phyloP scores from a whole-genome alignment of 1,140 invertebrate genomes.

The Megalonaias nervosa region DNA sequence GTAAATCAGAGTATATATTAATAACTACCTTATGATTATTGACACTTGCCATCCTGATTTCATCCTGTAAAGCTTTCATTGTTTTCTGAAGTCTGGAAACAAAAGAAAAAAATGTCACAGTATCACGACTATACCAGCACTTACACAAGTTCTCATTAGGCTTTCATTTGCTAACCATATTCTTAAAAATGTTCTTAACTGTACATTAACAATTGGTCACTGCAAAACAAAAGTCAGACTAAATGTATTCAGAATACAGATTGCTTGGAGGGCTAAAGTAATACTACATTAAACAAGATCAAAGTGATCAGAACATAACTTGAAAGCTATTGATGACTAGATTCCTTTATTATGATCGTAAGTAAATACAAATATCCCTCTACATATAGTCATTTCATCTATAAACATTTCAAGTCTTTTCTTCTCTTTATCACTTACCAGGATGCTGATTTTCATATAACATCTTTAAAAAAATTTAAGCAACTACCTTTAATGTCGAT shows the following conservation, averaged over 20 bases:
- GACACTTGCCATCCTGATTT: constrained; percentile 40
- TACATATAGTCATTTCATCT: too few species aligned
- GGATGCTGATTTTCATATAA: too few species aligned
- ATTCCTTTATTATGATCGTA: too few species aligned
- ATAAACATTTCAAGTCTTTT: too few species aligned
- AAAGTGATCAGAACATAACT: too few species aligned
- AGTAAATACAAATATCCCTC: too few species aligned
- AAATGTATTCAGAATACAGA: not conserved
- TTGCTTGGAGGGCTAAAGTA: too few species aligned
- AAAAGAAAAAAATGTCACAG: not conserved
- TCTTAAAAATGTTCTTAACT: not conserved
- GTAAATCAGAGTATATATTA: not conserved
- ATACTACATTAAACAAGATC: too few species aligned
- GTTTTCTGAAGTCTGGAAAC: constrained; percentile 53
- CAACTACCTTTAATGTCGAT: too few species aligned
- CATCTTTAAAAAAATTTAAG: too few species aligned
- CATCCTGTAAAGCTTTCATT: constrained; percentile 57
- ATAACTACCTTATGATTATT: constrained; percentile 29
- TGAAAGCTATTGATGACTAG: too few species aligned
- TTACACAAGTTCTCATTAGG: not conserved
- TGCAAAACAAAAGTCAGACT: not conserved
- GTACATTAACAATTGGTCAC: not conserved
- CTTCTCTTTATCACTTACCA: too few species aligned
- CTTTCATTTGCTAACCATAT: not conserved
- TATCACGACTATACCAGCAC: not conserved